Conservation (phyloP, 1,140 invertebrate species). For the Camponotus pennsylvanicus region DNA sequence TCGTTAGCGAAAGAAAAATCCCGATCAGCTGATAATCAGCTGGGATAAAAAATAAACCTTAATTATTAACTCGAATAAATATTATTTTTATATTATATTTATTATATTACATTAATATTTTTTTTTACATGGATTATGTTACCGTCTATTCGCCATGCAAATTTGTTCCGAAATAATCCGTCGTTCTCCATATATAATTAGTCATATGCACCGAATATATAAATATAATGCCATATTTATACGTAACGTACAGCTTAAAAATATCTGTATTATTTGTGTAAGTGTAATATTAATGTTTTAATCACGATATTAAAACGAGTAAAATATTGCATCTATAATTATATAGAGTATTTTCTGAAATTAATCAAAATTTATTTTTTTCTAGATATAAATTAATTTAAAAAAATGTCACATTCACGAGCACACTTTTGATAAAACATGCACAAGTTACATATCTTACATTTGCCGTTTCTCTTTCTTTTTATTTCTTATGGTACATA, state of each 20-base stretch:
- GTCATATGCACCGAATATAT: background rate
- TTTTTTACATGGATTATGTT: background rate
- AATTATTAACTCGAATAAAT: background rate
- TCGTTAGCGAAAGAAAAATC: background rate
- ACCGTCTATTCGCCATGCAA: background rate
- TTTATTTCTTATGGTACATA: background rate
- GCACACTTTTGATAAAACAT: background rate
- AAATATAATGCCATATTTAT: background rate
- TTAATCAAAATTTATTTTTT: background rate
- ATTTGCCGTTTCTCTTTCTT: background rate
- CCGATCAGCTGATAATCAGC: background rate
- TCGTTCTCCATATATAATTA: background rate
- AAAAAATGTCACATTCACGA: background rate
- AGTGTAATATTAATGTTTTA: slow-evolving; percentile 5
- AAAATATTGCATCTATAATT: background rate
- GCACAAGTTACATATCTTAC: background rate
- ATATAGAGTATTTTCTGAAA: background rate
- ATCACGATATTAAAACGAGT: background rate
- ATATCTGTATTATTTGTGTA: background rate
- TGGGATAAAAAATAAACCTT: background rate
- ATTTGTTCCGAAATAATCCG: background rate
- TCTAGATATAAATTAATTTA: background rate
- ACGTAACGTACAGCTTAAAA: background rate
- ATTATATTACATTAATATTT: background rate
- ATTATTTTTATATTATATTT: too few species aligned